Conservation (phyloP, 2,888 invertebrate species). For the Papilio demoleus region DNA sequence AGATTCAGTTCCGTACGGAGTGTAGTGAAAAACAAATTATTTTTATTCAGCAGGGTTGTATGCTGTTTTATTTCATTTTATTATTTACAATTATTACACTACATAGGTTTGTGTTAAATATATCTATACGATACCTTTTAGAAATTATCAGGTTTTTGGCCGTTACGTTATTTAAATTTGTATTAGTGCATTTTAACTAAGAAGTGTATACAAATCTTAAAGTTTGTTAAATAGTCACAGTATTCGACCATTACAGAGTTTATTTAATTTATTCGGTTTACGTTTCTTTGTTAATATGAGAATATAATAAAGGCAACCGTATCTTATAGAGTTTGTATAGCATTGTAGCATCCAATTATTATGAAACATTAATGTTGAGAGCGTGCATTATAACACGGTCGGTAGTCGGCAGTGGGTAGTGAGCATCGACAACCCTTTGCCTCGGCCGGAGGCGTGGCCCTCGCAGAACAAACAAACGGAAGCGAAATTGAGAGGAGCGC, state of each 20-base stretch:
- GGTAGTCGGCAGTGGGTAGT: conserved; percentile 1
- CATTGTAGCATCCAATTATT: conserved; percentile 1
- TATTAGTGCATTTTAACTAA: too few species aligned
- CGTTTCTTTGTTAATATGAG: too few species aligned
- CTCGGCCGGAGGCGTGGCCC: conserved; percentile 71
- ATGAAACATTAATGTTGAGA: conserved; percentile 28
- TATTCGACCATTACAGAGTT: too few species aligned
- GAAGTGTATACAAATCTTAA: too few species aligned
- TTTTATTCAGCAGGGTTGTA: conserved; percentile 3
- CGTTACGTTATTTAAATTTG: too few species aligned
- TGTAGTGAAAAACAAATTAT: conserved; percentile 13
- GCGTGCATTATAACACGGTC: conserved; percentile 45
- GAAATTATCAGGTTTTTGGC: too few species aligned
- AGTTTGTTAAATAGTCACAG: too few species aligned
- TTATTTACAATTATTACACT: too few species aligned
- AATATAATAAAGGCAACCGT: too few species aligned
- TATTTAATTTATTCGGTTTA: too few species aligned
- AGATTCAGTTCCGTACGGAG: neutral
- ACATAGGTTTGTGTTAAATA: neutral
- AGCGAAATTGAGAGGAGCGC: conserved; percentile 81
- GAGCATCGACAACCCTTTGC: conserved; percentile 69
- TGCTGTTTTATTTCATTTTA: too few species aligned
- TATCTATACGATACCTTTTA: too few species aligned
- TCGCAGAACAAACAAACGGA: conserved; percentile 79
- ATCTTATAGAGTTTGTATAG: neutral